Conservation (phyloP, 2,113 vertebrate genomes). For the Corythornis cristatus region DNA sequence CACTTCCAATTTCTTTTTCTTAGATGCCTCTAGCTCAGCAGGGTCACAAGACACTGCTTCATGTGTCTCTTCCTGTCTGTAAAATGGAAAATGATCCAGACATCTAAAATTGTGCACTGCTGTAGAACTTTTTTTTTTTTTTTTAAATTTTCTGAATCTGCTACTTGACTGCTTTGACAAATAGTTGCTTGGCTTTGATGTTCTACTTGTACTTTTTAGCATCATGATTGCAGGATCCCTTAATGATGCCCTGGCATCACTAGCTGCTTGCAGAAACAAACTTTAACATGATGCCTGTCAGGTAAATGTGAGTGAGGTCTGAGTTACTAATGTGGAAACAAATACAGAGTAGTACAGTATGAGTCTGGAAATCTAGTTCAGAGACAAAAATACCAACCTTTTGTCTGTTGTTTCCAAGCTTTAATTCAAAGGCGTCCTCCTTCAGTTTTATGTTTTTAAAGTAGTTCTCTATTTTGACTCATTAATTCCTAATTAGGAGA, state of each 20-base stretch:
- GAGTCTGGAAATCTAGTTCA: neutral
- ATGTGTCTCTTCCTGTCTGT: neutral
- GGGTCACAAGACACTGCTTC: neutral
- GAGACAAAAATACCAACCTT: neutral
- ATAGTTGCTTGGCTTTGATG: neutral
- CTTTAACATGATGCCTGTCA: fast-evolving
- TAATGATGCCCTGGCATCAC: neutral
- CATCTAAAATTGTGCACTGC: neutral
- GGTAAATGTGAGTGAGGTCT: neutral
- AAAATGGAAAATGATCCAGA: neutral
- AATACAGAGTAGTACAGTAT: neutral
- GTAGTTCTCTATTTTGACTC: neutral
- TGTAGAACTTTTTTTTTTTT: neutral
- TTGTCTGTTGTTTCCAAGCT: neutral
- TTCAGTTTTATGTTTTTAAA: neutral
- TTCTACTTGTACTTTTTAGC: neutral
- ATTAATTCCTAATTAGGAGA: neutral
- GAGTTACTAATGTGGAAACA: neutral
- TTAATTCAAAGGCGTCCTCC: neutral
- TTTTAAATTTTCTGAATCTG: neutral
- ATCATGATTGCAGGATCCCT: neutral
- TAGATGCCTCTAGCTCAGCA: neutral
- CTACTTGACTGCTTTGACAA: neutral
- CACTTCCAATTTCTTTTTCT: neutral
- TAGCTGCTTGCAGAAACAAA: neutral